phyloP scores from a whole-genome alignment of 53 echinoderm and acorn worm species.

The Holothuria scabra region DNA sequence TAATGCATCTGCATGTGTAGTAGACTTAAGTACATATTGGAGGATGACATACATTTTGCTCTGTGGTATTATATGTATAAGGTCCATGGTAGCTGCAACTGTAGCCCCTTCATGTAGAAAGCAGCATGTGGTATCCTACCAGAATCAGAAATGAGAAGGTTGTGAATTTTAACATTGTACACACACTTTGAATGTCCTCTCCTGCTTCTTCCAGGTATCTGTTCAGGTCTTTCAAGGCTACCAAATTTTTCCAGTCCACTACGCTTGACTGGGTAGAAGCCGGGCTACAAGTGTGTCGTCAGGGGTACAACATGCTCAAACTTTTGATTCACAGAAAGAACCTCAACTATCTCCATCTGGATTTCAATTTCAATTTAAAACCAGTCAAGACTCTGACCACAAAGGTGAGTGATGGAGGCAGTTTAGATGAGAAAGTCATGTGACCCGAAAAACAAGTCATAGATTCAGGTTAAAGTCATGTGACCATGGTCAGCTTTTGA shows the following conservation, averaged over 20 bases:
- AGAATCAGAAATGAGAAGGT: too few species aligned
- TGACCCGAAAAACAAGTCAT: too few species aligned
- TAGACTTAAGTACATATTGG: too few species aligned
- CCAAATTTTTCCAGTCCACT: conserved; percentile 98
- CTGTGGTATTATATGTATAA: too few species aligned
- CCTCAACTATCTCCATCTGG: conserved; percentile 99
- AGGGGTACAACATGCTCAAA: conserved; percentile 99
- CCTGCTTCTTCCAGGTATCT: conserved; percentile 64
- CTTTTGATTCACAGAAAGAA: conserved; percentile 96
- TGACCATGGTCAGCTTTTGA: too few species aligned
- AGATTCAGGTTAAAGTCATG: too few species aligned
- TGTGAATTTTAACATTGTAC: too few species aligned
- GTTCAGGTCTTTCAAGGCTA: conserved; percentile 99
- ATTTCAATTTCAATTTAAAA: conserved; percentile 99
- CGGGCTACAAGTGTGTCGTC: conserved; percentile 92
- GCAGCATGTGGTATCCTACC: too few species aligned
- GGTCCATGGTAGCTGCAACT: too few species aligned
- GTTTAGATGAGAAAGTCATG: not conserved
- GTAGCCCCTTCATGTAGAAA: too few species aligned
- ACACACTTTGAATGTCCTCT: not conserved
- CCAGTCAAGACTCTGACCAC: conserved; percentile 99
- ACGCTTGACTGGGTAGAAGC: conserved; percentile 98
- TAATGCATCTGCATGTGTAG: too few species aligned
- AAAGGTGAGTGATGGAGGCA: conserved; percentile 62
- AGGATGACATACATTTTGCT: too few species aligned